These are phyloP conservation scores for Lingula anatina DNA, from an alignment of 2,888 invertebrate species.

Conservation along the genomic window DNA sequence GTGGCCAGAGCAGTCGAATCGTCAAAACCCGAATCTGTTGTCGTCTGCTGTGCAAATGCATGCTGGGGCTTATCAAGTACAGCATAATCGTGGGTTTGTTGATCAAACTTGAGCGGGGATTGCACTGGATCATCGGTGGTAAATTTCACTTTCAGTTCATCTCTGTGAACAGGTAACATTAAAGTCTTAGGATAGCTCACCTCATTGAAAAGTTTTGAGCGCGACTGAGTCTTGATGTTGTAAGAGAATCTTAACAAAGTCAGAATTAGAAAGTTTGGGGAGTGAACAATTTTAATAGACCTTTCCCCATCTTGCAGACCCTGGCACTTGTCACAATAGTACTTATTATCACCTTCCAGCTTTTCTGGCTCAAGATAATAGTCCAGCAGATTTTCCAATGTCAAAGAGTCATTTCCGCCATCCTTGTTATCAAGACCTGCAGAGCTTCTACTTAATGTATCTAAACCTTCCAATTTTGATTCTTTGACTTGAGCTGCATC, in stretches of 20 bases:
- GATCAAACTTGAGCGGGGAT: too few relatives aligned
- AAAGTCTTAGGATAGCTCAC: slow-evolving; percentile 48
- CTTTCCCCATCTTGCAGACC: slow-evolving; percentile 72
- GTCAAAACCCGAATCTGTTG: too few relatives aligned
- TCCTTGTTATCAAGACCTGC: background rate
- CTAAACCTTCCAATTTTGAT: too few relatives aligned
- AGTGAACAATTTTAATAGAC: slow-evolving; percentile 64
- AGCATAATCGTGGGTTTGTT: too few relatives aligned
- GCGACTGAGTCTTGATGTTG: slow-evolving; percentile 65
- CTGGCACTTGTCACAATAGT: slow-evolving; percentile 73
- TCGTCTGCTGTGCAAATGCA: too few relatives aligned
- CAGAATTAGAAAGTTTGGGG: slow-evolving; percentile 73
- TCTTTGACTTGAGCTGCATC: too few relatives aligned
- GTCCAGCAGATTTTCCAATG: slow-evolving; percentile 70
- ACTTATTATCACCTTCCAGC: slow-evolving; percentile 75
- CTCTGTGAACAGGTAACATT: slow-evolving; percentile 31
- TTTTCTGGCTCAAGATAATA: slow-evolving; percentile 74
- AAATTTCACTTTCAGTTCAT: background rate
- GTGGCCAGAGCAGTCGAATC: too few relatives aligned
- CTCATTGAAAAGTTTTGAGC: slow-evolving; percentile 70
- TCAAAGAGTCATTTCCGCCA: slow-evolving; percentile 14
- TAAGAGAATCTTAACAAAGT: slow-evolving; percentile 77
- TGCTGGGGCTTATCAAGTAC: too few relatives aligned
- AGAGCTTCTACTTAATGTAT: background rate
- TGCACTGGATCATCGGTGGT: too few relatives aligned